Conservation (phyloP, 2,113 vertebrate species). For the Urocynchramus pylzowi region DNA sequence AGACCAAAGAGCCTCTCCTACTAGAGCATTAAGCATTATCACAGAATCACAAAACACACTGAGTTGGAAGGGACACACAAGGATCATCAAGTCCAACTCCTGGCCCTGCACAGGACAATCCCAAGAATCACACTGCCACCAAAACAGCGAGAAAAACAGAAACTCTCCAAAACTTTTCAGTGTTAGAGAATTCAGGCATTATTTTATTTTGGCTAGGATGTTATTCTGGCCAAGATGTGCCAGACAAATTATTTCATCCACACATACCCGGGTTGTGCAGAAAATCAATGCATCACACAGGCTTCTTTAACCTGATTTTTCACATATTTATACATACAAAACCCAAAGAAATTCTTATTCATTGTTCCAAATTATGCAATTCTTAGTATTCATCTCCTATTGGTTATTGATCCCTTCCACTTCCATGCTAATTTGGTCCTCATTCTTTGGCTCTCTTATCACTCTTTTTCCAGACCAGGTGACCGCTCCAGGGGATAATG, state of each 20-base stretch:
- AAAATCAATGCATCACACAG: neutral
- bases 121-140: neutral
- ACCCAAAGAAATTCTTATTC: neutral
- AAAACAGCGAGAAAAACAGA: neutral
- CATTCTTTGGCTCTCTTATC: neutral
- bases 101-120: neutral
- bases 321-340: neutral
- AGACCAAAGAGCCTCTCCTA: neutral
- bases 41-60: neutral
- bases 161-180: neutral
- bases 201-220: neutral
- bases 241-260: neutral
- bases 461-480: neutral
- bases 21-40: neutral
- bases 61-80: neutral
- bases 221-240: neutral
- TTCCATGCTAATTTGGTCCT: neutral
- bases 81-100: neutral
- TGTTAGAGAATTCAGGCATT: neutral
- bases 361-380: neutral
- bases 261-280: accelerated
- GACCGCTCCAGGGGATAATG: neutral
- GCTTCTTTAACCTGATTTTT: neutral
- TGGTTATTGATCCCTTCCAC: neutral
- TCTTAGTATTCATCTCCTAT: neutral